Evolutionary conservation across 2,797 vertebrate species (phyloP).

Genomic region (Eupleurogrammus muticus): DNA sequence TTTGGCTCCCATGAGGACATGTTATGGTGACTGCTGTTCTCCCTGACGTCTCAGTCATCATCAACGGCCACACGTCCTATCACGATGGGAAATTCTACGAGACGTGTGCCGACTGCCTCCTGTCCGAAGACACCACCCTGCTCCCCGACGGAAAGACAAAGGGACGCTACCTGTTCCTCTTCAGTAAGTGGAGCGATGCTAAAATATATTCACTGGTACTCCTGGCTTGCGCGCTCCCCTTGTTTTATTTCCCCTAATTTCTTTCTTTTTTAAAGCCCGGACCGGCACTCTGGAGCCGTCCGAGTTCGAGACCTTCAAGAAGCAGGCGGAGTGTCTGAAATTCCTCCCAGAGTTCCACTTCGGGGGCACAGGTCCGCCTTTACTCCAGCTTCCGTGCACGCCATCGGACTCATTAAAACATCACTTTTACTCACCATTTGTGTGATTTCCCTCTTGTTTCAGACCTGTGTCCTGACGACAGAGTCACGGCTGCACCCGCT

Average conservation of each 20-base stretch:
- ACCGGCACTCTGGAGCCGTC: constrained; percentile 65
- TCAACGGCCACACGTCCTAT: constrained; percentile 80
- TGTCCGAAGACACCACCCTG: constrained; percentile 79
- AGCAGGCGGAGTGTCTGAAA: constrained; percentile 76
- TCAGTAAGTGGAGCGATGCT: constrained; percentile 62
- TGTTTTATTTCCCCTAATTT: neutral
- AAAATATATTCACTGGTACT: neutral
- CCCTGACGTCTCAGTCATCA: constrained; percentile 58
- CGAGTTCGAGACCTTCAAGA: constrained; percentile 78
- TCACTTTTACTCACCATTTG: neutral
- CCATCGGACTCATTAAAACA: neutral
- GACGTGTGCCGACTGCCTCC: constrained; percentile 76
- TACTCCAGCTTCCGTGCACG: neutral
- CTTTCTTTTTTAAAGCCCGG: constrained; percentile 59
- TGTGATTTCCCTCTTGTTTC: constrained; percentile 26
- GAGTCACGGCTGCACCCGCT: constrained; percentile 29
- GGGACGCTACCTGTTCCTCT: constrained; percentile 78
- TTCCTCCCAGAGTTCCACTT: constrained; percentile 70
- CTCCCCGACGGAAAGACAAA: constrained; percentile 75
- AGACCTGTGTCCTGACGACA: constrained; percentile 75
- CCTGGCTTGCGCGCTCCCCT: neutral
- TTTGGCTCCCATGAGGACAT: too few relatives aligned
- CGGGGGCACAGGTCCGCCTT: constrained; percentile 55
- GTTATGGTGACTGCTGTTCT: neutral
- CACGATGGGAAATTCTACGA: constrained; percentile 81